A percentile compares a stretch with the other conserved stretches of the same genome.
These are phyloP conservation scores for Puma concolor DNA, from an alignment of 2,113 vertebrate genomes.

Conservation along the genomic window DNA sequence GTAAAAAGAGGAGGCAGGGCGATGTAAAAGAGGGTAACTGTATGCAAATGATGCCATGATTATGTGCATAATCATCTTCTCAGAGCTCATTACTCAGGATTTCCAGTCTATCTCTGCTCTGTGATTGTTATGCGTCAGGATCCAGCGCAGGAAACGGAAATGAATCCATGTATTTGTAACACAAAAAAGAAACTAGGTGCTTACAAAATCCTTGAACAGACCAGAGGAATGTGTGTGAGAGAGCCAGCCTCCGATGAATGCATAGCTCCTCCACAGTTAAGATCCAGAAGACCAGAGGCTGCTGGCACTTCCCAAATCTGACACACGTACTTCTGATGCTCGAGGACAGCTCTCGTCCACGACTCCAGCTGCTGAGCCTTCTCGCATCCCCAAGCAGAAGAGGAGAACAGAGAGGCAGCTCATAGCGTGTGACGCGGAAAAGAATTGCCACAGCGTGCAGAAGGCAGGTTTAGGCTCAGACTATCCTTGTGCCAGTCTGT, in stretches of 20 bases:
- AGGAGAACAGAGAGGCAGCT: neutral
- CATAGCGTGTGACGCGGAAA: neutral
- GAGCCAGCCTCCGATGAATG: neutral
- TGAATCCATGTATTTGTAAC: neutral
- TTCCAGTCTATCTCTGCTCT: neutral
- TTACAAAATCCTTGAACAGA: neutral
- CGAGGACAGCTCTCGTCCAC: no score
- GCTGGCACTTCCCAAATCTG: neutral
- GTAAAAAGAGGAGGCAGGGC: neutral
- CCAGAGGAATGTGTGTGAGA: fast-evolving
- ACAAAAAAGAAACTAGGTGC: neutral
- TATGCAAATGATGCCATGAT: neutral
- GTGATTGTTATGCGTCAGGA: neutral
- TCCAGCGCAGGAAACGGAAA: neutral
- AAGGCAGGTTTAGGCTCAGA: neutral
- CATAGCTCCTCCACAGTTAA: fast-evolving
- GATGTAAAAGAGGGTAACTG: neutral
- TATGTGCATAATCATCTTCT: neutral
- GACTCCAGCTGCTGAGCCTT: neutral
- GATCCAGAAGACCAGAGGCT: no score
- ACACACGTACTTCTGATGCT: neutral
- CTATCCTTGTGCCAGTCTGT: neutral
- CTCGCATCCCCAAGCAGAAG: neutral
- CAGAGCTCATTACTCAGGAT: neutral
- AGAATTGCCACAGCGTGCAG: fast-evolving